Conservation (phyloP, 2,113 vertebrate genomes). For the Pithys albifrons region DNA sequence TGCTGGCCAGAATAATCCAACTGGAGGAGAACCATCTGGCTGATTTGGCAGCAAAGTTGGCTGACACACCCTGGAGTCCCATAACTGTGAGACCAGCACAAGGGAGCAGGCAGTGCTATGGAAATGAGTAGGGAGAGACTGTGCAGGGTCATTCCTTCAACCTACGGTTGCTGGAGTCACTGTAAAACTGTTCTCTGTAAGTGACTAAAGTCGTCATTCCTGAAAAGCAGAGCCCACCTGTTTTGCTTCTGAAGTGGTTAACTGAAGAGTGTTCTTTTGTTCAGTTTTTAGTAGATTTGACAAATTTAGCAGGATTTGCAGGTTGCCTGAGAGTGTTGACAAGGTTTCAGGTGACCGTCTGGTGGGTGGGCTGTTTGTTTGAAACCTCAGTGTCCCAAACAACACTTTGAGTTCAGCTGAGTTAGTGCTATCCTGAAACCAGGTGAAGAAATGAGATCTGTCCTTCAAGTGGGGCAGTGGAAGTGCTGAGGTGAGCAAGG, state of each 20-base stretch:
- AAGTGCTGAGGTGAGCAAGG: background rate
- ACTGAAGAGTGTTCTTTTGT: background rate
- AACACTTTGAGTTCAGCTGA: background rate
- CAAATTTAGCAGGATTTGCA: background rate
- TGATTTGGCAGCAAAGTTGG: background rate
- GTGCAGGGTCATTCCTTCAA: background rate
- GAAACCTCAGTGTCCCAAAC: background rate
- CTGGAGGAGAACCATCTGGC: constrained; percentile 19
- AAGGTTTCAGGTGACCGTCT: background rate
- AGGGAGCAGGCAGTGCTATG: background rate
- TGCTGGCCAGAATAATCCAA: background rate
- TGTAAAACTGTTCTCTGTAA: background rate
- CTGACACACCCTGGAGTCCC: background rate
- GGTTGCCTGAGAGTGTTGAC: background rate
- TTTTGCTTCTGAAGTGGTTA: background rate
- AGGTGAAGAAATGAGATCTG: background rate
- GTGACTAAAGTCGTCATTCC: background rate
- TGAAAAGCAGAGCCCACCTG: background rate
- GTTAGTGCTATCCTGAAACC: background rate
- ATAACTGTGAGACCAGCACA: background rate
- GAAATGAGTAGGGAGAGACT: background rate
- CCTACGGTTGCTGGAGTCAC: background rate
- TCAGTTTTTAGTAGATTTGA: background rate
- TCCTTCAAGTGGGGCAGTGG: background rate
- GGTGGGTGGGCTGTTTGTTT: background rate